Evolutionary conservation across 2,888 invertebrate genomes (phyloP).

Genomic region (Melieria omissa): DNA sequence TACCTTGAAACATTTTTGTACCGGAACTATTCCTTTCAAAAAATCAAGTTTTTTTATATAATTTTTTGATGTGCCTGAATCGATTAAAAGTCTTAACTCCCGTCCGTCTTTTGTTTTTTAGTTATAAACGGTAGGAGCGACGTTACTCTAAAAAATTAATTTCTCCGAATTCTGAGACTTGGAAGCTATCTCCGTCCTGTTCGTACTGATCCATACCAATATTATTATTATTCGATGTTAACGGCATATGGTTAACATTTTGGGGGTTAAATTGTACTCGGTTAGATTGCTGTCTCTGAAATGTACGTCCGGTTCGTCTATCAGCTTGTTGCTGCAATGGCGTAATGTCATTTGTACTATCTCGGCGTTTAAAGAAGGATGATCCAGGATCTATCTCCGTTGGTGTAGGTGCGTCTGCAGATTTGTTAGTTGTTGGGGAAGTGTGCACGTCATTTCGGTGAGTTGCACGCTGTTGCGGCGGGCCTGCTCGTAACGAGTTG

Average conservation of each 20-base stretch:
- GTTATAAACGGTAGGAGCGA: slow-evolving; percentile 29
- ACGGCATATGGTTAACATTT: too few relatives aligned
- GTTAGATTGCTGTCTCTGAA: neutral
- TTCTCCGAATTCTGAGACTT: neutral
- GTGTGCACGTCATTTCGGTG: neutral
- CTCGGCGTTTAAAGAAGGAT: slow-evolving; percentile 1
- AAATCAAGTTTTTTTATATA: slow-evolving; percentile 22
- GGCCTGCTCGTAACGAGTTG: neutral
- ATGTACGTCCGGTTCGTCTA: neutral
- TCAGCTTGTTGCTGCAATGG: neutral
- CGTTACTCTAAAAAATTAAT: slow-evolving; percentile 26
- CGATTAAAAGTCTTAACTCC: too few relatives aligned
- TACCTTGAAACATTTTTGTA: slow-evolving; percentile 13
- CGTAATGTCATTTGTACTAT: neutral
- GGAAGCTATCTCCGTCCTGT: too few relatives aligned
- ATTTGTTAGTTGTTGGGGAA: neutral
- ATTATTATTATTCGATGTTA: too few relatives aligned
- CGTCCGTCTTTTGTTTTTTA: slow-evolving; percentile 12
- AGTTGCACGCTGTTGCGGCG: neutral
- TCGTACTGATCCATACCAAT: too few relatives aligned
- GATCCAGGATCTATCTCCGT: slow-evolving; percentile 18
- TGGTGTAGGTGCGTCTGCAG: neutral
- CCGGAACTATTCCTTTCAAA: neutral
- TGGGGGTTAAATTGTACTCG: neutral
- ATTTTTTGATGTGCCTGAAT: slow-evolving; percentile 30